phyloP scores from a whole-genome alignment of 2,797 vertebrate genomes.

The Pseudochirops corinnae region DNA sequence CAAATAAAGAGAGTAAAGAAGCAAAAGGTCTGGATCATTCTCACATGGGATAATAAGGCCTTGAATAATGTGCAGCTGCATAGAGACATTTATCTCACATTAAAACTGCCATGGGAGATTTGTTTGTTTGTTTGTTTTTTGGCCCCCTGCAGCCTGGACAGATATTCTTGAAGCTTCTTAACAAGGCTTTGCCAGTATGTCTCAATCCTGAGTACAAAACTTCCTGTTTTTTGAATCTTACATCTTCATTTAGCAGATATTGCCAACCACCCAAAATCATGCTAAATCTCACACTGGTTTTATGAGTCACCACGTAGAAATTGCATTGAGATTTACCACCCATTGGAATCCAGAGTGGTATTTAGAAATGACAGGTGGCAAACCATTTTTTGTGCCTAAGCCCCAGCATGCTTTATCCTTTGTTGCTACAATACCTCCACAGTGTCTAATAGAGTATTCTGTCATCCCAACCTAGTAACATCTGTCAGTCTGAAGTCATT shows the following conservation, averaged over 20 bases:
- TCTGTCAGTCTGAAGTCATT: background rate
- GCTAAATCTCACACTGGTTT: background rate
- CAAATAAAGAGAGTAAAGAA: background rate
- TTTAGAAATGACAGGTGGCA: background rate
- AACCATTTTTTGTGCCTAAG: background rate
- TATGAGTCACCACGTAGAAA: background rate
- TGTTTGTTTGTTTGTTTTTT: background rate
- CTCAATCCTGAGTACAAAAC: conserved; percentile 15
- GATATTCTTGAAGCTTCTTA: background rate
- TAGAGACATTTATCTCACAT: background rate
- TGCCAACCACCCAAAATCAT: background rate
- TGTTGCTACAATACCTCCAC: background rate
- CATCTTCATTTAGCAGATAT: background rate
- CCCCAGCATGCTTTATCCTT: background rate
- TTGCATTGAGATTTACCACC: background rate
- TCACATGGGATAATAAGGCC: background rate
- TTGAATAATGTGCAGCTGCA: background rate
- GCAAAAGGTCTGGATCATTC: background rate
- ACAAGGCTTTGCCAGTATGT: background rate
- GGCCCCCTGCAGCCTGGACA: background rate
- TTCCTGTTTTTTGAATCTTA: background rate
- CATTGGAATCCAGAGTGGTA: background rate
- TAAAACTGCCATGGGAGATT: background rate
- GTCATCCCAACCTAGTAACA: background rate
- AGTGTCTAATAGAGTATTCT: background rate